Evolutionary conservation across 2,113 vertebrate genomes (phyloP), one percentile per base, ranked within the genome.

Genomic region (Labrus mixtus): DNA sequence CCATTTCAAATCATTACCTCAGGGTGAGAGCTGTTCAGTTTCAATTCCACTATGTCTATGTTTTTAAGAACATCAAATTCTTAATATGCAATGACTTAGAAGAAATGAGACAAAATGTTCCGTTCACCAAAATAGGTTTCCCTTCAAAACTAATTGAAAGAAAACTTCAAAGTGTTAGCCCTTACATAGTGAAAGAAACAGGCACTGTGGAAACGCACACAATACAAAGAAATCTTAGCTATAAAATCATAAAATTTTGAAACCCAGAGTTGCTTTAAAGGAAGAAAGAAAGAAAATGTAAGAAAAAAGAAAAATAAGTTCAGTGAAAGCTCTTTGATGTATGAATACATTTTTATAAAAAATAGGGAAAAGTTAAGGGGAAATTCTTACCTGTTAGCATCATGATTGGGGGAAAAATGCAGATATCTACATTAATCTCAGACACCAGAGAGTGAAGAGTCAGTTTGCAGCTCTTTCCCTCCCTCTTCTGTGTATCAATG

Each of bases 1-100:
- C 81, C 79, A 78, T 81, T 74, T 84, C 61, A 68, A 68, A 83
- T 85, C 81, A 84, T 89, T 85, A 81, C 68, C 73, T 76, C 68
- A 45, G 83, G 81, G 85, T 87, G 73, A 85, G 43, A 73, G 74
- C 66, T 78, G 65, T 81, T 81, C 69, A 36, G 68, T 85, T 83
- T 85, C 81, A 87, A 79, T 87, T 68, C 12, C 33, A 64, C 10
- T 39, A 51, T 67, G 68, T 85, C 48, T 51, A 19, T 78, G 39
- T n/a, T 39, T 79, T 78, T 74, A 10, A n/a, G 12, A 58, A 66
- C 33, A 43, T 48, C 43, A 12, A 58, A 46, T 45, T 25, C 19
- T 60, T 36, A 55, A 69, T 61, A 19, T 65, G 51, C 37, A 73
- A 54, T 53, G 64, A 76, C 50, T 39, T 8, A 39, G 15, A 55